Evolutionary conservation across 2,888 invertebrate genomes (phyloP).

Genomic region (Himalopsyche tibetana): DNA sequence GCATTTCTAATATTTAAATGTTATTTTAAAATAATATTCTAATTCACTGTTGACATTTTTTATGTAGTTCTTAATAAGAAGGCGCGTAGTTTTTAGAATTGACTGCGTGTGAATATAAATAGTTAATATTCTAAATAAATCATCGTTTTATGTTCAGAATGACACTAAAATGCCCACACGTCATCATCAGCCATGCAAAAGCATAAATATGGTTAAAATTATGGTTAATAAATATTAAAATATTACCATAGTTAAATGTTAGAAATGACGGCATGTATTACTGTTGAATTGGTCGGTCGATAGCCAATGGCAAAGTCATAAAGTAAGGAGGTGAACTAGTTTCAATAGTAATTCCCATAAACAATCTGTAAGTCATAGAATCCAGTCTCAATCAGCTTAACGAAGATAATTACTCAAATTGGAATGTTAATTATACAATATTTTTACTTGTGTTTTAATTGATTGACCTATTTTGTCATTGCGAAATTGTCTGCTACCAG

Average conservation of each 20-base stretch:
- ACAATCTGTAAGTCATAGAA: not conserved
- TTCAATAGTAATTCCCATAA: not conserved
- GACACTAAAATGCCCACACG: not conserved
- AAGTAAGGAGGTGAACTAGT: slow-evolving; percentile 9
- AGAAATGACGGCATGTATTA: not conserved
- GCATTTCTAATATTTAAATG: too few species aligned
- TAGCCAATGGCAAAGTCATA: slow-evolving; percentile 24
- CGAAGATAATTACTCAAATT: slow-evolving; percentile 14
- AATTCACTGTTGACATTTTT: too few species aligned
- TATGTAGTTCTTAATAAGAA: too few species aligned
- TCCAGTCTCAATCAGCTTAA: slow-evolving; percentile 10
- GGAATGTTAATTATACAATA: slow-evolving; percentile 12
- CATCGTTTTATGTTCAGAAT: too few species aligned
- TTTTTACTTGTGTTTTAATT: not conserved
- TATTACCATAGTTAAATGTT: not conserved
- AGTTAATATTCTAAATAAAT: too few species aligned
- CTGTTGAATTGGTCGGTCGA: not conserved
- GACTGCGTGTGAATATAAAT: too few species aligned
- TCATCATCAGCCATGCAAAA: not conserved
- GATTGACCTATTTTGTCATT: not conserved
- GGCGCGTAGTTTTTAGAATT: too few species aligned
- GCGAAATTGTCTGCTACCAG: not conserved
- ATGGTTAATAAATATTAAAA: slow-evolving; percentile 6
- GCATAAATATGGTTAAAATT: not conserved
- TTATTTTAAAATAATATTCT: too few species aligned